Evolutionary conservation across 2,113 vertebrate species (phyloP), one percentile per base, ranked within the genome.

Genomic region (Alces alces): DNA sequence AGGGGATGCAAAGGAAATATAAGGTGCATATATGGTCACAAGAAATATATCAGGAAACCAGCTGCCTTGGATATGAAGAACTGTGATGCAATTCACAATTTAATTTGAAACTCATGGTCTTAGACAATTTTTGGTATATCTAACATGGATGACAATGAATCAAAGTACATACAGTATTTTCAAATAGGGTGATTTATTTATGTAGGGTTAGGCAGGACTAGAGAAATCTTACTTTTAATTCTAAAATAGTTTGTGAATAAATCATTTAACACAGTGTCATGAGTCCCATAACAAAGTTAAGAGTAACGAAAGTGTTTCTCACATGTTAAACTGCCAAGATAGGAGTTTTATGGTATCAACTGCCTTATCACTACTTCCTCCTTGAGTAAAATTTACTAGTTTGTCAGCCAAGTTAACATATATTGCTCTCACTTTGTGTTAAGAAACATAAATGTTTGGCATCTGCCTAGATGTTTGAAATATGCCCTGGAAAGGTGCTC

Each of bases 281-380:
- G 96, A 96, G 91, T 33, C 73, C 30, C 82, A 82, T n/a, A 19
- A 3, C 91, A 64, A 86, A 96, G 16, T 66, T 66, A 92, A 97
- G 89, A 92, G 61, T 60, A 92, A 36, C 4, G 1, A 80, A 91
- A 89, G 86, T 33, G 50, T 91, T 89, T 79, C 85, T 96, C 39
- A 86, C 57, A 87, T 57, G 95, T 89, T 36, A 28, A 84, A 50
- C 92, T 93, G 86, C 78, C 92, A 96, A 96, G 95, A 97, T 87
- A 95, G 83, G 47, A 92, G 84, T 82, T 91, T 98, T 97, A 92
- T 52, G 93, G 92, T 79, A 89, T 88, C 54, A 96, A 89, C 73
- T 52, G 79, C 45, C 97, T 98, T 86, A 96, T 95, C 97, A 97
- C 86, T 96, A 36, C 88, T 98, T 98, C 96, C 98, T 98, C 97